Evolutionary conservation across 2,888 invertebrate species (phyloP), one percentile per base, ranked within the genome.

Genomic region (Notodonta ziczac): DNA sequence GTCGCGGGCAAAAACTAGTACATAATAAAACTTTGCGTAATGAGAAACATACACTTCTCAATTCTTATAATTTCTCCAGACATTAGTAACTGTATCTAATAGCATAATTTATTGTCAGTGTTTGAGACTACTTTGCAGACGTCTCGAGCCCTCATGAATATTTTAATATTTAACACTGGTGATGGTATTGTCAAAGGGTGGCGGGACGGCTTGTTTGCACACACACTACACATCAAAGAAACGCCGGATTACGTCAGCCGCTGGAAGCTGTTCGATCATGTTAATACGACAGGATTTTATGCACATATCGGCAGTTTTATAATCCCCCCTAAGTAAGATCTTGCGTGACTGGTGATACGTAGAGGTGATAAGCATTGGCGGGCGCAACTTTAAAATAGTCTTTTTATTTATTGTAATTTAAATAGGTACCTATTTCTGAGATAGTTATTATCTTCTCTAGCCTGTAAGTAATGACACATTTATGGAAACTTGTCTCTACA

Each of bases 131-230:
- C 56, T 71, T 71, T 70, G 55, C 60, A 69, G 70, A 77, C 74
- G 61, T 72, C 72, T 77, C 58, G 59, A 62, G 61, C 56, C 44
- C 67, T 81, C 81, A 84, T 86, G 85, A 85, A 87, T 86, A 86
- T 82, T 77, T 85, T 69, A 87, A 85, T 85, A 84, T 84, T 81
- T 75, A 82, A 74, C 77, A 65, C 64, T 58, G 58, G 40, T 61
- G 63, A 67, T 59, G 51, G 60, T 60, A 60, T 58, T 71, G 69
- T 82, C 83, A 80, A 83, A 85, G 80, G 77, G 66, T 63, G 61
- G 57, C 70, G 66, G 59, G 61, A 62, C 59, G 59, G 60, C 69
- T 51, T 77, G 76, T 77, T 73, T 75, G 72, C 51, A 60, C 9
- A 51, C 61, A 59, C 62, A 60, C 63, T 59, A 56, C 58, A 70